A percentile compares a stretch with the other conserved stretches of the same genome.
Conservation (phyloP, 1,140 invertebrate genomes). For the Drosophila sturtevanti region DNA sequence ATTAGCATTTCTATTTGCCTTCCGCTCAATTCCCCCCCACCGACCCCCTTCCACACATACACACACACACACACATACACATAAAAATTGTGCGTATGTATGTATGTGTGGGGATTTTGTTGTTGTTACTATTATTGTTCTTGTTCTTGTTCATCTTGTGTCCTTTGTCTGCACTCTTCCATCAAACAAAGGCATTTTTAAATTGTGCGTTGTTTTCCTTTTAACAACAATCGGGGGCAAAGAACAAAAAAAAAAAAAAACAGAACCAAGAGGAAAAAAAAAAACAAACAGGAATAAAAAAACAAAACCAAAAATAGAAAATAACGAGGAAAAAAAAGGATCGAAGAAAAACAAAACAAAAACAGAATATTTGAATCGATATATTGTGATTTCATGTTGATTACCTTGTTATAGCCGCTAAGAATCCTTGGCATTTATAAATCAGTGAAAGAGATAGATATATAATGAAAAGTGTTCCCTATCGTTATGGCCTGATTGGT, state of each 20-base stretch:
- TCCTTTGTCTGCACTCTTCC: slow-evolving; percentile 62
- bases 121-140: slow-evolving; percentile 18
- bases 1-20: slow-evolving; percentile 78
- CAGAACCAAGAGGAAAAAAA: slow-evolving; percentile 27
- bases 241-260: slow-evolving; percentile 27
- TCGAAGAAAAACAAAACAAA: slow-evolving; percentile 42
- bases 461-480: too few relatives aligned
- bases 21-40: too few relatives aligned
- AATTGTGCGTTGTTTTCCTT: slow-evolving; percentile 66
- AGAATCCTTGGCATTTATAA: background rate
- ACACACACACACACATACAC: slow-evolving; percentile 11
- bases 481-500: too few relatives aligned
- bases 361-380: slow-evolving; percentile 68
- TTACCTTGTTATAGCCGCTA: slow-evolving; percentile 66
- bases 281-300: slow-evolving; percentile 32
- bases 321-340: slow-evolving; percentile 33
- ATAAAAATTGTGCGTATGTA: background rate
- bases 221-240: slow-evolving; percentile 23
- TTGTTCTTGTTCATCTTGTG: slow-evolving; percentile 43
- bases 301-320: slow-evolving; percentile 34
- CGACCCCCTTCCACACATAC: too few relatives aligned
- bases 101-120: slow-evolving; percentile 20
- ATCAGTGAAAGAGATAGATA: too few relatives aligned
- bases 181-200: slow-evolving; percentile 75
- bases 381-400: slow-evolving; percentile 77